Conservation (phyloP, 2,797 vertebrate genomes). For the Bucorvus abyssinicus region DNA sequence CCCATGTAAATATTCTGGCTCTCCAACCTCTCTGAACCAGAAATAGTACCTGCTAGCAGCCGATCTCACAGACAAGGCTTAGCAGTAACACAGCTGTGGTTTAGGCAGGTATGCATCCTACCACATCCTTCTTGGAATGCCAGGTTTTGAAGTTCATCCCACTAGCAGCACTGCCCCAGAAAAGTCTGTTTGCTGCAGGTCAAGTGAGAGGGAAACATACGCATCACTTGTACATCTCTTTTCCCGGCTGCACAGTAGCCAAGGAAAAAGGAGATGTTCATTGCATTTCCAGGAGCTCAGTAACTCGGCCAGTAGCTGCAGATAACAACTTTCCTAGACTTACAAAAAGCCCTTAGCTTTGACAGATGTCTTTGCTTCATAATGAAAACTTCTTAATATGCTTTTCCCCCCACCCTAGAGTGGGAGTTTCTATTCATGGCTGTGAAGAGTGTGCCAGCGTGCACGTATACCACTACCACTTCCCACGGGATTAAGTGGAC, state of each 20-base stretch:
- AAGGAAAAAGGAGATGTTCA: neutral
- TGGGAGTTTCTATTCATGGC: neutral
- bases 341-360: neutral
- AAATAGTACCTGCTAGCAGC: neutral
- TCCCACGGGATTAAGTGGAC: neutral
- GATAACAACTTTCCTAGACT: neutral
- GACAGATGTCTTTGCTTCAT: neutral
- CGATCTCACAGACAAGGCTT: neutral
- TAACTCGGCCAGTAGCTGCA: neutral
- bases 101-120: neutral
- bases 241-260: neutral
- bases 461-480: neutral
- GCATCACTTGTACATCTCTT: neutral
- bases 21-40: neutral
- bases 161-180: neutral
- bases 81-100: neutral
- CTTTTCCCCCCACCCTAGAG: neutral
- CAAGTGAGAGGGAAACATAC: neutral
- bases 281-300: neutral
- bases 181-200: neutral
- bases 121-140: neutral
- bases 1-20: neutral
- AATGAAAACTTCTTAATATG: neutral
- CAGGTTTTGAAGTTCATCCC: neutral
- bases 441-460: accelerated